phyloP scores from a whole-genome alignment of 2,888 invertebrate species.

The Eretmocerus hayati region DNA sequence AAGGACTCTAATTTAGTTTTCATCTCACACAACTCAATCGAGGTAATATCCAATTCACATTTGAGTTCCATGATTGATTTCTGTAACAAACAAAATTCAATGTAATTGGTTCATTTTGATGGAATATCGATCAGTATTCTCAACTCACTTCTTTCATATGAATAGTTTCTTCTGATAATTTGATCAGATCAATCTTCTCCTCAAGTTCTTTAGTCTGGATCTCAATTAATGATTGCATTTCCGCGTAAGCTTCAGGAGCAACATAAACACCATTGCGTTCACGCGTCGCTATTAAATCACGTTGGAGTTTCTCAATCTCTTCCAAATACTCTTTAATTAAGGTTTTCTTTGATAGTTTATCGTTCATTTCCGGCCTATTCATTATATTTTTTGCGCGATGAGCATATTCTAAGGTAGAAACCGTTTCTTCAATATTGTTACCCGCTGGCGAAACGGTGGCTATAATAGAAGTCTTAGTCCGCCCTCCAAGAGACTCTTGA shows the following conservation, averaged over 20 bases:
- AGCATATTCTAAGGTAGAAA: slow-evolving; percentile 93
- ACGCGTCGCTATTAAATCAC: slow-evolving; percentile 79
- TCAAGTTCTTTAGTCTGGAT: slow-evolving; percentile 63
- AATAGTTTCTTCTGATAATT: slow-evolving; percentile 62
- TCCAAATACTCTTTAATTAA: slow-evolving; percentile 79
- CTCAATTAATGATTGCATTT: slow-evolving; percentile 59
- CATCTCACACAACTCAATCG: slow-evolving; percentile 37
- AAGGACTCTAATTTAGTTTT: slow-evolving; percentile 48
- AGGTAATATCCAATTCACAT: slow-evolving; percentile 28
- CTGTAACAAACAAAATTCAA: slow-evolving; percentile 26
- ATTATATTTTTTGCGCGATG: slow-evolving; percentile 90
- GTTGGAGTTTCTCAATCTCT: slow-evolving; percentile 80
- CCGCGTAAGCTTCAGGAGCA: slow-evolving; percentile 75
- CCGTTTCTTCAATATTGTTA: slow-evolving; percentile 83
- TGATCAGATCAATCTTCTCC: slow-evolving; percentile 60
- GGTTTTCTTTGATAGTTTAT: slow-evolving; percentile 76
- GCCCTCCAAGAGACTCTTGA: slow-evolving; percentile 92
- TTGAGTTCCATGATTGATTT: slow-evolving; percentile 37
- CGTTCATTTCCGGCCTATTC: slow-evolving; percentile 86
- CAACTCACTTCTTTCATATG: slow-evolving; percentile 52
- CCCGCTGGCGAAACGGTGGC: slow-evolving; percentile 91
- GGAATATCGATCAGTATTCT: neutral
- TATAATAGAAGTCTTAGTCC: slow-evolving; percentile 95
- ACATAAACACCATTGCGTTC: slow-evolving; percentile 85
- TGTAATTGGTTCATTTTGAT: too few species aligned